Base-by-base conservation (phyloP, 2,797 vertebrate species). In the Chelidonichthys spinosus region DNA sequence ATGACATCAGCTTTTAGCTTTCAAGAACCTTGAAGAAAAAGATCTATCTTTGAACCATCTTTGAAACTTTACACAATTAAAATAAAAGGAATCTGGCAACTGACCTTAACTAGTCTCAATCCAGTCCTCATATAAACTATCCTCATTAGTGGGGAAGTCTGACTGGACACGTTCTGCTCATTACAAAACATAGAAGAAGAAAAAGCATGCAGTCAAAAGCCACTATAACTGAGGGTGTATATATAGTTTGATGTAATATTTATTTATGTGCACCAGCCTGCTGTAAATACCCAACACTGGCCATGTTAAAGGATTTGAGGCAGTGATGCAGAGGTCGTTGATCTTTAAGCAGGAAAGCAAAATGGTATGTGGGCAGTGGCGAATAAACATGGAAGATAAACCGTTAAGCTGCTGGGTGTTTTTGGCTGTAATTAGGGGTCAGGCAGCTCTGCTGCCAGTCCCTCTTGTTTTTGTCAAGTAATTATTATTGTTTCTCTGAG, bases 141-240 rank as follows among this genome's bases (percentile, higher is more conserved):
- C 36, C 43, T 78, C 65, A 75, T 83, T 59, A 68, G 47, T 55
- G 63, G 61, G 66, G 69, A 44, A 32, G 36, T 18, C 37, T 63
- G 60, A 67, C 63, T 60, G 58, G 49, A 70, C 58, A 63, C 36
- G 44, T 56, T 72, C 39, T 44, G 18, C 62, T 61, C 58, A 37
- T 37, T 72, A 54, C 7, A 25, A 25, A 25, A 25, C 25, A 25
- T 25, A 25, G 25, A 25, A 25, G 25, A 25, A 25, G 1, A 25
- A 67, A 63, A 79, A 50, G 59, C 53, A 76, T 39, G 5, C 36
- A 50, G 11, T 40, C 17, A 44, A 47, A 37, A 52, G 53, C 52
- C 56, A 36, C 11, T 11, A 74, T 37, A 72, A 15, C 75, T 75
- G 7, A 56, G 49, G 59, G 52, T 42, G 56, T 42, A 56, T 18